These are phyloP conservation scores for Pocillopora grandis DNA, from an alignment of 92 coral and sea anemone species.

Conservation along the genomic window DNA sequence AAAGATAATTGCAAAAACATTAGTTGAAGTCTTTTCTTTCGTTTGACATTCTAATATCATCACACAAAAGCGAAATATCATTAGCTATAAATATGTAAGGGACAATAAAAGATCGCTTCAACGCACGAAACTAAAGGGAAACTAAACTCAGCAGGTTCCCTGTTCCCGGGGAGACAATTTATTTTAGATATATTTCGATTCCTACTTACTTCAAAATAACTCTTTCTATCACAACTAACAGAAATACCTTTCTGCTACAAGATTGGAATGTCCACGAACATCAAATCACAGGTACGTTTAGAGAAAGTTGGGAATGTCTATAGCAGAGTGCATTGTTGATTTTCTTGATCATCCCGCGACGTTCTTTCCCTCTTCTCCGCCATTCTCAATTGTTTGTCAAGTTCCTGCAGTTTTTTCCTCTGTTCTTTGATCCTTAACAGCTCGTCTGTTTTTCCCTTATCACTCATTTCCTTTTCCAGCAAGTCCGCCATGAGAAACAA, in stretches of 20 bases:
- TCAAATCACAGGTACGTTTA: background rate
- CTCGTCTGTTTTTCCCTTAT: constrained; percentile 92
- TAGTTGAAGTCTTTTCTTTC: background rate
- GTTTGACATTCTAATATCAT: background rate
- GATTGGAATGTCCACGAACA: background rate
- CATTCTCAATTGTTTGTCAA: constrained; percentile 91
- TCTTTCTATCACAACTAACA: background rate
- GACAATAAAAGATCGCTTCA: background rate
- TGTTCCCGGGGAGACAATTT: background rate
- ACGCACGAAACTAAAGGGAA: no score
- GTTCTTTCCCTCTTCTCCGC: constrained; percentile 83
- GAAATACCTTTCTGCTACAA: background rate
- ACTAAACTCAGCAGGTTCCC: no score
- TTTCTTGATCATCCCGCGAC: constrained; percentile 83
- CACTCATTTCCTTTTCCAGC: constrained; percentile 97
- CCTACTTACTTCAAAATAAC: background rate
- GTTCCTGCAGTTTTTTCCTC: constrained; percentile 87
- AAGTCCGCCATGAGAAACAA: constrained; percentile 95
- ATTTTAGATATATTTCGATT: background rate
- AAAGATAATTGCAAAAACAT: no score
- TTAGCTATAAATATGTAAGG: constrained; percentile 19
- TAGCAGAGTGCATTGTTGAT: constrained; percentile 73
- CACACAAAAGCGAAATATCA: constrained; percentile 18
- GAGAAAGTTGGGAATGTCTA: constrained; percentile 24
- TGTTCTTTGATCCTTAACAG: constrained; percentile 93